Base-by-base conservation (phyloP, 2,113 vertebrate species). In the Litocranius walleri region DNA sequence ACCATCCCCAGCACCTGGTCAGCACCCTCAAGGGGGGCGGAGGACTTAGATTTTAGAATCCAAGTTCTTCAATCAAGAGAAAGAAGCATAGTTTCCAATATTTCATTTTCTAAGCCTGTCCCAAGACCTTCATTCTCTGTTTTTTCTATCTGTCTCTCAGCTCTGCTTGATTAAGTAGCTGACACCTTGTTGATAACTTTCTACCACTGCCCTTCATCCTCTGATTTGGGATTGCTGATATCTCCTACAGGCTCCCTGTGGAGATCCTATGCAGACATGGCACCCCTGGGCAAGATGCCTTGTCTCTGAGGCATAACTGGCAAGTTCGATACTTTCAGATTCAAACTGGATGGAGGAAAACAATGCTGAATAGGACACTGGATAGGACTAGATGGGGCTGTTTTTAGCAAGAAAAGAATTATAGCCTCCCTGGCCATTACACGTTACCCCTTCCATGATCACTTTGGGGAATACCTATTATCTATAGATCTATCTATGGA, bases 11-110 rank as follows among this genome's bases (percentile, higher is more conserved):
- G 40, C 45, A 33, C 21, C 7, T n/a, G 21, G 1, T 88, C 16
- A 36, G 25, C 30, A 50, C 17, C 27, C 54, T 21, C 40, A 48
- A 64, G 9, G 19, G 2, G n/a, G 1, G 2, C 8, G 2, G 1
- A 25, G 14, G 43, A 25, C 14, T 15, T 83, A 17, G n/a, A 71
- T 36, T 96, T 97, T 40, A 81, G 71, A 82, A 82, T 78, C 23
- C 56, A 93, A 11, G 5, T 64, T 96, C 27, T 88, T 96, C 12
- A 59, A 10, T 93, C 50, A 88, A 61, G 16, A 5, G 27, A 78
- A 12, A 52, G 1, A 5, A 40, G 2, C 11, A 81, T 17, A 77
- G 7, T 61, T 7, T 17, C 16, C 23, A 29, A 1, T 7, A 13
- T 87, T 89, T 95, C n/a, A 12, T 45, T 78, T 57, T 74, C 48